A percentile compares a stretch with the other conserved stretches of the same genome.
phyloP scores from a whole-genome alignment of 2,113 vertebrate species.

The Synodontis membranacea region DNA sequence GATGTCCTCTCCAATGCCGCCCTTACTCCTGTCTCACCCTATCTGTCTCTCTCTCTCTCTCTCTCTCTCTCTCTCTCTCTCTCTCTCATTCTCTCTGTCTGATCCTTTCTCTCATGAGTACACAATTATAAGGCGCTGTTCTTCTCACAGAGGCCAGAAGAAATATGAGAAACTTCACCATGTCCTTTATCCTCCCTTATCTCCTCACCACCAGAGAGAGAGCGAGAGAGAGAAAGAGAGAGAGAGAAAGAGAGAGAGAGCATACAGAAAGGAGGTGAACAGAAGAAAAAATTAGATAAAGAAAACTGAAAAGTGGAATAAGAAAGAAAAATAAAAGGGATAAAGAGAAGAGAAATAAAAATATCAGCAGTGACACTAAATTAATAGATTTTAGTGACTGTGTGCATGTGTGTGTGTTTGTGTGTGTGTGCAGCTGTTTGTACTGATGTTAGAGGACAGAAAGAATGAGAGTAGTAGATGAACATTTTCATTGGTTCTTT shows the following conservation, averaged over 20 bases:
- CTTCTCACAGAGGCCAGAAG: constrained; percentile 7
- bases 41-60: neutral
- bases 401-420: constrained; percentile 4
- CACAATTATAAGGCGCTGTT: constrained; percentile 32
- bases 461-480: neutral
- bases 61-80: neutral
- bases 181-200: constrained; percentile 15
- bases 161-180: constrained; percentile 18
- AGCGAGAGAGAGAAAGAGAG: neutral
- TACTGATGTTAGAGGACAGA: neutral
- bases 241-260: neutral
- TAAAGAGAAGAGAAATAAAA: neutral
- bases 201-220: neutral
- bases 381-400: neutral
- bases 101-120: constrained; percentile 13
- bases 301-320: neutral
- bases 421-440: neutral
- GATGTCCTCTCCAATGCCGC: neutral
- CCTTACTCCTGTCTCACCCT: neutral
- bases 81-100: neutral
- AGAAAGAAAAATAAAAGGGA: neutral
- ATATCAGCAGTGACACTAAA: too few relatives aligned
- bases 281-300: neutral
- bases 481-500: too few relatives aligned
- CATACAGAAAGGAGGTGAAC: too few relatives aligned